Base-by-base conservation (phyloP, 2,113 vertebrate genomes). In the Neogobius melanostomus region DNA sequence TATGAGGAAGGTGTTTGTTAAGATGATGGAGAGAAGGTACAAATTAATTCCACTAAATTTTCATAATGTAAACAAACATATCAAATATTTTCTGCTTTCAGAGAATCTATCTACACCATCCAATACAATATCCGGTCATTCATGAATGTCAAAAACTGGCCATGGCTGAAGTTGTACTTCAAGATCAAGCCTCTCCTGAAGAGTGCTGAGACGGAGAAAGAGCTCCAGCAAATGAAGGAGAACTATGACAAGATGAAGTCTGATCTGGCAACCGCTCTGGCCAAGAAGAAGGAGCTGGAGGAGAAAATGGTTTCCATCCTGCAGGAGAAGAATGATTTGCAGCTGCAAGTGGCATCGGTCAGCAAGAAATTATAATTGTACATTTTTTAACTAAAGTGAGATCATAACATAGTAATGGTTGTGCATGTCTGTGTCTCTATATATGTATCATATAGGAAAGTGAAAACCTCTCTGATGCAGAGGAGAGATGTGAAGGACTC, bases 211-310 rank as follows among this genome's bases (percentile, higher is more conserved):
- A 90, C 89, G 57, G 92, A 93, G 68, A 93, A 92, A 74, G 91
- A 93, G 72, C 82, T 92, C 66, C 11, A 17, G 5, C 83, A 79
- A 46, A 92, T 93, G 91, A 93, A 92, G 52, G 90, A 90, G 0
- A 93, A 95, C 59, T 96, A 95, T 89, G 92, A 87, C 6, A 98
- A 96, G 85, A 94, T 92, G 52, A 91, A 96, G 46, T 78, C 93
- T 0, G 94, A 95, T 7, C 92, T 97, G 0, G 72, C 91, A 0
- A 91, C 96, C 54, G 90, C 91, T 42, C 74, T 92, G 68, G 83
- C 88, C 57, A 92, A 91, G 71, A 93, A 92, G 69, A 93, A 93
- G 54, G 91, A 36, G 28, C 28, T 36, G 28, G 28, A 36, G 28
- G 28, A 36, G 28, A 36, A 36, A 36, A 36, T 36, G 92, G 91